phyloP scores from a whole-genome alignment of 2,113 vertebrate species.

The Lathamus discolor region DNA sequence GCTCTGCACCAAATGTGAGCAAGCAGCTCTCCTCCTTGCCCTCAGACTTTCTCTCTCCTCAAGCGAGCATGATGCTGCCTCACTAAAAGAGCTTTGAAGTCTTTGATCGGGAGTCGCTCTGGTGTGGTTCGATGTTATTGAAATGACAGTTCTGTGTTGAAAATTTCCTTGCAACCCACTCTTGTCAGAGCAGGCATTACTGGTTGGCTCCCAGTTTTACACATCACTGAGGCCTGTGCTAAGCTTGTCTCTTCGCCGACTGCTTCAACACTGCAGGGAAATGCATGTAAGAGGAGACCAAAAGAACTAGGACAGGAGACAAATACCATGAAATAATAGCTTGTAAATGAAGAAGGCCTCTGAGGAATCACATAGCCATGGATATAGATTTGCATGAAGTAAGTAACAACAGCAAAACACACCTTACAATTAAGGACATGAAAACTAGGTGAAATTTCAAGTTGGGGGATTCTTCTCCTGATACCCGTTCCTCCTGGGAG shows the following conservation, averaged over 20 bases:
- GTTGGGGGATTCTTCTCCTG: not conserved
- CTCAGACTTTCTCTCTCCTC: not conserved
- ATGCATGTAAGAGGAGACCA: not conserved
- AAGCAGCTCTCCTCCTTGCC: not conserved
- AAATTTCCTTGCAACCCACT: not conserved
- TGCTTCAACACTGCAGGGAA: not conserved
- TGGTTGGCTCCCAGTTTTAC: not conserved
- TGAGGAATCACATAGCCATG: not conserved
- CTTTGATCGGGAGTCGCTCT: not conserved
- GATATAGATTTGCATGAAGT: not conserved
- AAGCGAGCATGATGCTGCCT: not conserved
- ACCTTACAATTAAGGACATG: constrained; percentile 7
- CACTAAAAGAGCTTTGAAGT: not conserved
- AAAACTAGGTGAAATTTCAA: not conserved
- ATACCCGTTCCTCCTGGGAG: not conserved
- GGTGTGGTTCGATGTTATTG: not conserved
- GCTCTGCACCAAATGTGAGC: not conserved
- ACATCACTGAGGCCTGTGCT: not conserved
- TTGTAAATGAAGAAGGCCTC: not conserved
- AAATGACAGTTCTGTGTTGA: not conserved
- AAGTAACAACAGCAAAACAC: not conserved
- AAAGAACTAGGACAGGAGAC: not conserved
- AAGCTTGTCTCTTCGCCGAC: not conserved
- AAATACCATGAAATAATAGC: not conserved
- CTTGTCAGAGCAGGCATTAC: not conserved